phyloP scores from a whole-genome alignment of 2,797 vertebrate species.

The Cryptoprocta ferox region DNA sequence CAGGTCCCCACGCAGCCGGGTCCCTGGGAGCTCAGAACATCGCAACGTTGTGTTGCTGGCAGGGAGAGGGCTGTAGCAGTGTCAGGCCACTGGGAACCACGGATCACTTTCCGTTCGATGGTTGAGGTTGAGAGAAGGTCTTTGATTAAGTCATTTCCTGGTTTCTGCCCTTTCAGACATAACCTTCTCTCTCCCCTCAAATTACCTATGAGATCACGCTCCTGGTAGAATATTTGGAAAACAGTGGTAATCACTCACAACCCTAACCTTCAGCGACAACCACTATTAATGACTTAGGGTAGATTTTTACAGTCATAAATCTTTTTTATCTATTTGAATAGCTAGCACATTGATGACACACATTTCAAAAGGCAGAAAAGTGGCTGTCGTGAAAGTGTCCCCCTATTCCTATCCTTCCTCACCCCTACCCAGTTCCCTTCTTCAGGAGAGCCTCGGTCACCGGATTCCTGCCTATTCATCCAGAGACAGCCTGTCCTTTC shows the following conservation, averaged over 20 bases:
- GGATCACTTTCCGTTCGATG: background rate
- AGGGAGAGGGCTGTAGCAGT: no score
- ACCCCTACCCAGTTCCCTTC: background rate
- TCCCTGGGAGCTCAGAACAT: background rate
- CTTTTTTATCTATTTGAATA: background rate
- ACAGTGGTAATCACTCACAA: background rate
- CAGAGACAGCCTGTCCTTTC: background rate
- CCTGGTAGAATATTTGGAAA: background rate
- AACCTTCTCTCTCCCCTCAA: background rate
- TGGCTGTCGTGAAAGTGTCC: background rate
- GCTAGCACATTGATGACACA: background rate
- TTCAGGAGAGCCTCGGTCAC: background rate
- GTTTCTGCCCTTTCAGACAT: background rate
- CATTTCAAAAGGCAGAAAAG: background rate
- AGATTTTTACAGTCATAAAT: background rate
- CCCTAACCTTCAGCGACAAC: background rate
- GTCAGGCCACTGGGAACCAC: fast-evolving
- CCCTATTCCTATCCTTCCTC: background rate
- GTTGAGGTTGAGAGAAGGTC: background rate
- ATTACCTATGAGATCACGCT: background rate
- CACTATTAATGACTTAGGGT: background rate
- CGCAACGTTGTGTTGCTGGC: fast-evolving
- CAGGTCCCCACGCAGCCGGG: background rate
- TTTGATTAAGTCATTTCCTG: background rate
- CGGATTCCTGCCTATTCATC: background rate